Evolutionary conservation across 2,113 vertebrate species (phyloP), one percentile per base, ranked within the genome.

Genomic region (Amblyornis subalaris): DNA sequence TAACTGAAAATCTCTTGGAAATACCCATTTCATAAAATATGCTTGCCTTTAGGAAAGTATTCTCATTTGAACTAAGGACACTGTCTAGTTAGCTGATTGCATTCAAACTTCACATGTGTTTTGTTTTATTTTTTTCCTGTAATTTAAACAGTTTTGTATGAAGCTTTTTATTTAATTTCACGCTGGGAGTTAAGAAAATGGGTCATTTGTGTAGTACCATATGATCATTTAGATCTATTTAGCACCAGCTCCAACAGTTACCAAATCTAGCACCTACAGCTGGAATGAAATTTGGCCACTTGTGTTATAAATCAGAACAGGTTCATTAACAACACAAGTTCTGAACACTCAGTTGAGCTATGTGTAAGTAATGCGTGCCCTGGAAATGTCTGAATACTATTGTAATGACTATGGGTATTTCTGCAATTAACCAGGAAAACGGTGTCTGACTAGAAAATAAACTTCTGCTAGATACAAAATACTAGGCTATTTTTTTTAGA

Each of bases 401-500:
- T 85, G 21, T 76, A 64, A 47, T 51, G 25, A 47, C 33, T 61
- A 1, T 51, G 66, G 20, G 2, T 89, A 58, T 88, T 83, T 78
- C 74, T 83, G 33, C 44, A 58, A 17, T 87, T 66, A 89, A 45
- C 66, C 29, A 54, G 69, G 55, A 76, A 84, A 75, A 47, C 20
- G 16, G 45, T 42, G 22, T 54, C 57, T 87, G 42, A 17, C 62
- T 88, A 57, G 33, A 71, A 92, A 72, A 77, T 61, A 72, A 55
- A 88, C n/a, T 94, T 91, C 19, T 82, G 51, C 50, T 91, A 47
- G 50, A 93, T 66, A 83, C 35, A 76, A 82, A 87, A 91, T 47
- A 5, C 31, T 90, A 76, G 42, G 14, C 66, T 64, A 2, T 42
- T 65, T 76, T 81, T 71, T 42, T 9, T 12, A 42, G 42, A 42